phyloP scores from a whole-genome alignment of 2,888 invertebrate species.

The Pseudoips prasinana region DNA sequence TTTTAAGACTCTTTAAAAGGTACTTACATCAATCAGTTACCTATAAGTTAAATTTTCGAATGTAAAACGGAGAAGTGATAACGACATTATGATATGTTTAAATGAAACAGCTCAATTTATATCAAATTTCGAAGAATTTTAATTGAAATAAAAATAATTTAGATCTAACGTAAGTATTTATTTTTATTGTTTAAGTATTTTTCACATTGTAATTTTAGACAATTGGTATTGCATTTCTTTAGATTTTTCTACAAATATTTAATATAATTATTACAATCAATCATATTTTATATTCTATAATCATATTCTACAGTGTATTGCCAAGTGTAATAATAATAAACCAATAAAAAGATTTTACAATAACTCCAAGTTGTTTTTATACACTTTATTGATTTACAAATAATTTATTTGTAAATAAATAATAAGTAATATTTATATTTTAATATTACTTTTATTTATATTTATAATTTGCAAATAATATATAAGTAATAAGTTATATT shows the following conservation, averaged over 20 bases:
- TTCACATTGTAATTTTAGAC: constrained; percentile 19
- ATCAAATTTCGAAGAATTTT: background rate
- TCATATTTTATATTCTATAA: constrained; percentile 28
- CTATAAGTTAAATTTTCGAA: constrained; percentile 3
- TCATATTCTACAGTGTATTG: constrained; percentile 29
- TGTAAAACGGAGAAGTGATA: constrained; percentile 10
- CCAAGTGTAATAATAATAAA: constrained; percentile 27
- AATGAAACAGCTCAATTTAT: constrained; percentile 4
- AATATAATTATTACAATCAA: constrained; percentile 15
- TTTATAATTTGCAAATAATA: no score
- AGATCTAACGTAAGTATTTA: constrained; percentile 24
- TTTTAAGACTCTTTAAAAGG: no score
- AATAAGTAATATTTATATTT: no score
- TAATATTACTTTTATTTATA: no score
- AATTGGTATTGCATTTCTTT: constrained; percentile 14
- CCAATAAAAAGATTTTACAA: constrained; percentile 30
- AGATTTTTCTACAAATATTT: constrained; percentile 18
- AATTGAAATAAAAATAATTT: constrained; percentile 14
- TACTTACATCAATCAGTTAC: no score
- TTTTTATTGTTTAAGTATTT: constrained; percentile 20
- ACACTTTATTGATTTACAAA: background rate
- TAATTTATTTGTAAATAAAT: no score
- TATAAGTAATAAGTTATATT: no score
- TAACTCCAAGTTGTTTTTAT: constrained; percentile 11
- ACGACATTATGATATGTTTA: background rate